Evolutionary conservation across 2,888 invertebrate species (phyloP).

Genomic region (Tromatobia lineatoria): DNA sequence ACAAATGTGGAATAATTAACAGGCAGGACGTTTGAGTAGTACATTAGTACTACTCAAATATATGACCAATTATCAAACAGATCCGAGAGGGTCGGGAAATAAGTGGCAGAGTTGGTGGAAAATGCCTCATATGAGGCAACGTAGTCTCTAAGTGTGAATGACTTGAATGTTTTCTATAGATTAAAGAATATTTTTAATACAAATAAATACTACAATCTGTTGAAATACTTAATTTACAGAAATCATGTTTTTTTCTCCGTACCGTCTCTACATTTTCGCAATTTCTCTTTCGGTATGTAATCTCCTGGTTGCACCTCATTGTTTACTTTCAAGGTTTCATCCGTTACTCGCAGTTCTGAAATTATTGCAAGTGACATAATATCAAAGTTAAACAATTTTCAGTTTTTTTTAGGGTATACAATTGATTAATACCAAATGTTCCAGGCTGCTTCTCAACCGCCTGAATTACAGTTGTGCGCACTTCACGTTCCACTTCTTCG

Average conservation of each 20-base stretch:
- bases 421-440: slow-evolving; percentile 85
- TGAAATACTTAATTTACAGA: slow-evolving; percentile 15
- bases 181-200: slow-evolving; percentile 25
- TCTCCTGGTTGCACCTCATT: slow-evolving; percentile 85
- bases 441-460: slow-evolving; percentile 90
- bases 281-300: slow-evolving; percentile 60
- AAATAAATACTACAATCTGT: slow-evolving; percentile 54
- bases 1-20: too few species aligned
- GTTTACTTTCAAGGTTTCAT: slow-evolving; percentile 88
- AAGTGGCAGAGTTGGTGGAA: too few species aligned
- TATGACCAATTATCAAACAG: too few species aligned
- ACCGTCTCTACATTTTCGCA: slow-evolving; percentile 49
- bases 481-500: slow-evolving; percentile 90
- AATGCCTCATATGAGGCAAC: too few species aligned
- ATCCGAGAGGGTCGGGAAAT: too few species aligned
- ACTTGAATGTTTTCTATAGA: background rate
- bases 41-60: too few species aligned
- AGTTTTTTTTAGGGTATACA: background rate
- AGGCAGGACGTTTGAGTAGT: too few species aligned
- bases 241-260: slow-evolving; percentile 36
- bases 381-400: background rate
- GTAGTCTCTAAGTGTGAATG: background rate
- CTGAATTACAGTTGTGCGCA: slow-evolving; percentile 91
- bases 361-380: slow-evolving; percentile 70
- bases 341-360: slow-evolving; percentile 88